Percentiles rank a stretch among this genome's conserved stretches.
These are phyloP conservation scores for Heliconius congener DNA, from an alignment of 1,140 invertebrate genomes.

Conservation along the genomic window DNA sequence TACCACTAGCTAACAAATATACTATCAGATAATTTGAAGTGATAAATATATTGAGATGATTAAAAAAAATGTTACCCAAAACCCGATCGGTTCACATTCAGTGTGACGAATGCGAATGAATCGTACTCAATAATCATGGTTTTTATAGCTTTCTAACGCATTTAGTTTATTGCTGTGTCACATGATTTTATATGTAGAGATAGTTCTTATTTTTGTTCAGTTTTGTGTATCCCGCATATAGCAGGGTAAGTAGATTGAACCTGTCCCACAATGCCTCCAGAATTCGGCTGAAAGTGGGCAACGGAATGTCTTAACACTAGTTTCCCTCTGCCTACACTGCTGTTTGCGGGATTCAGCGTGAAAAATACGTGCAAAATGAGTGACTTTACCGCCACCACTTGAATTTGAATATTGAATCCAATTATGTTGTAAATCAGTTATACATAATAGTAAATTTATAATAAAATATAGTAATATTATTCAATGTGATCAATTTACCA, in stretches of 20 bases:
- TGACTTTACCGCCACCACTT: background rate
- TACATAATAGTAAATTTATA: background rate
- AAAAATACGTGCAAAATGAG: too few relatives aligned
- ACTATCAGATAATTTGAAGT: too few relatives aligned
- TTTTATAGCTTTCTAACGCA: background rate
- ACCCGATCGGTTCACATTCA: background rate
- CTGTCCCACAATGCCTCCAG: too few relatives aligned
- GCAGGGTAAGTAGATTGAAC: too few relatives aligned
- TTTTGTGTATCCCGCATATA: too few relatives aligned
- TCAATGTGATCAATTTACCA: slow-evolving; percentile 6
- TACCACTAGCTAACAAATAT: too few relatives aligned
- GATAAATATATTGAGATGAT: background rate
- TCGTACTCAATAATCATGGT: background rate
- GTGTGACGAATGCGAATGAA: background rate
- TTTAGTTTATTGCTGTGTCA: background rate
- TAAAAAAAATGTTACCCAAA: background rate
- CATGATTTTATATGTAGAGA: background rate
- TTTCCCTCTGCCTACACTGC: too few relatives aligned
- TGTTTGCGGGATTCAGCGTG: too few relatives aligned
- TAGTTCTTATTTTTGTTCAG: background rate
- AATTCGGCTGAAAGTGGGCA: too few relatives aligned
- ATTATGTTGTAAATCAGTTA: background rate
- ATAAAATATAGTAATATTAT: slow-evolving; percentile 2
- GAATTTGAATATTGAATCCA: background rate
- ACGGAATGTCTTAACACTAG: too few relatives aligned